These are phyloP conservation scores for Patella depressa DNA, from an alignment of 2,888 invertebrate species.

Conservation along the genomic window DNA sequence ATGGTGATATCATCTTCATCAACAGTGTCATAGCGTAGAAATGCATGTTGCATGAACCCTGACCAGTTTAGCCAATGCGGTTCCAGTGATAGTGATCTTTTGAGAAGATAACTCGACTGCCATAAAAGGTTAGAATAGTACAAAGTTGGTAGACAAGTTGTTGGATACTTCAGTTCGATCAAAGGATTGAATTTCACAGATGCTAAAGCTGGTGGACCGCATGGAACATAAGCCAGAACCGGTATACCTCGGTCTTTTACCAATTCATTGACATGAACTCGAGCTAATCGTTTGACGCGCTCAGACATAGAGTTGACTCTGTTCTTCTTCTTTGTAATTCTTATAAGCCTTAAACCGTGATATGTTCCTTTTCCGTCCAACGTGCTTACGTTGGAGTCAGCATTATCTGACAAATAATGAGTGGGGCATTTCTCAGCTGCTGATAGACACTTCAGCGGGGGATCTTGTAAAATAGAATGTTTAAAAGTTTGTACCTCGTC, in stretches of 20 bases:
- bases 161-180: neutral
- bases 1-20: neutral
- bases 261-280: neutral
- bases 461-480: neutral
- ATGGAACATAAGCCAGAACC: neutral
- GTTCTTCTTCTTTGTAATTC: too few relatives aligned
- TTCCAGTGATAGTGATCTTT: neutral
- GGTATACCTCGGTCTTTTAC: neutral
- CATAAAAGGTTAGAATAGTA: neutral
- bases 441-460: neutral
- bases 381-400: neutral
- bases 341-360: too few relatives aligned
- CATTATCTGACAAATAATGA: neutral
- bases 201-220: neutral
- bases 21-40: neutral
- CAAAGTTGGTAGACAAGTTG: neutral
- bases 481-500: neutral
- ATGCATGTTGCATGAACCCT: conserved; percentile 12
- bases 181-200: neutral
- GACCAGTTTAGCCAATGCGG: neutral
- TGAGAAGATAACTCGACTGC: neutral
- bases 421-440: neutral
- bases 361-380: neutral
- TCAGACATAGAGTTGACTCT: neutral
- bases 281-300: neutral